Percentiles rank a stretch among this genome's conserved stretches.
Evolutionary conservation across 2,113 vertebrate species (phyloP).

Genomic region (Ammodytes dubius): DNA sequence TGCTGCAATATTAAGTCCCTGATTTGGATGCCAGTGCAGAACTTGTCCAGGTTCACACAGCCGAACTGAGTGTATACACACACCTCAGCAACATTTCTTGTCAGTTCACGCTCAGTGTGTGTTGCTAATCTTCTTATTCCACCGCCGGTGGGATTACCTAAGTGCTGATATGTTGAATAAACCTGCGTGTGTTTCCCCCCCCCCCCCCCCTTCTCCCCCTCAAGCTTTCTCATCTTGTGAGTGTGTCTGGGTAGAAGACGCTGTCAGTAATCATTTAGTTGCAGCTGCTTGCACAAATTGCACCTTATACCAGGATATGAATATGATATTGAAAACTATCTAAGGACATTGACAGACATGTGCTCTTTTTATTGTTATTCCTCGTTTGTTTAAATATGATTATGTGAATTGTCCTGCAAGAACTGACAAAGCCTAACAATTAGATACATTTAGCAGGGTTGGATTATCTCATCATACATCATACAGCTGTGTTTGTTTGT

Average conservation of each 20-base stretch:
- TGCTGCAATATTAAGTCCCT: slow-evolving; percentile 8
- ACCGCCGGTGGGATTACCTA: slow-evolving; percentile 69
- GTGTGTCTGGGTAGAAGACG: slow-evolving; percentile 48
- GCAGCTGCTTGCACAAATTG: slow-evolving; percentile 57
- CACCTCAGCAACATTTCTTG: slow-evolving; percentile 40
- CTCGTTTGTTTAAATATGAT: slow-evolving; percentile 35
- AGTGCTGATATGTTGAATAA: slow-evolving; percentile 71
- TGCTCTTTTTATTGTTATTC: slow-evolving; percentile 19
- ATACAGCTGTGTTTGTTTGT: slow-evolving; percentile 30
- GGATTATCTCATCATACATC: slow-evolving; percentile 40
- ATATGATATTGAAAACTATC: slow-evolving; percentile 58
- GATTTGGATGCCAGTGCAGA: slow-evolving; percentile 9
- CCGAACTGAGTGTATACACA: slow-evolving; percentile 22
- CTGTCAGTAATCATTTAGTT: slow-evolving; percentile 70
- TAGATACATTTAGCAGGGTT: slow-evolving; percentile 20
- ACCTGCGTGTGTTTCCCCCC: slow-evolving; percentile 46
- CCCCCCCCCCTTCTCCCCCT: slow-evolving; percentile 28
- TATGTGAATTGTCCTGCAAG: slow-evolving; percentile 33
- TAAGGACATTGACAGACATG: slow-evolving; percentile 36
- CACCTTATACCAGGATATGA: slow-evolving; percentile 52
- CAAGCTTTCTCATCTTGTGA: slow-evolving; percentile 40
- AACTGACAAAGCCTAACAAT: slow-evolving; percentile 46
- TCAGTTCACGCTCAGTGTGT: slow-evolving; percentile 55
- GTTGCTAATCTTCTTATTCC: slow-evolving; percentile 75
- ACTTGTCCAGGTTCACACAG: slow-evolving; percentile 28